Evolutionary conservation across 2,797 vertebrate species (phyloP), one percentile per base, ranked within the genome.

Genomic region (Parotocinclus haroldoi): DNA sequence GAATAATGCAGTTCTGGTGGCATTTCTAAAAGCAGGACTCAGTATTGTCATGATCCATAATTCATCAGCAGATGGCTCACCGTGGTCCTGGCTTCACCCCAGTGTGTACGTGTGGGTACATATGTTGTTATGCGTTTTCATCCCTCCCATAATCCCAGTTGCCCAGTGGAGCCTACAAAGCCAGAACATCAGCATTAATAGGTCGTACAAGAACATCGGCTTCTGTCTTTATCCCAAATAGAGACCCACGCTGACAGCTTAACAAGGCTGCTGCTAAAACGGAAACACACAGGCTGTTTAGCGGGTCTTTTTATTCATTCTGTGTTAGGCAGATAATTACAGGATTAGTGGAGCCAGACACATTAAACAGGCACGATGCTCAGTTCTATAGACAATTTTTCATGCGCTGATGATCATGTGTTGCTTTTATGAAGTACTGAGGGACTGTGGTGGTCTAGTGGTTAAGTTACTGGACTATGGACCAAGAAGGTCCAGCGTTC

Each of bases 21-120:
- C 69, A 69, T 53, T 64, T 59, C 66, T 78, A 65, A 82, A 78
- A 82, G 77, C 75, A 57, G 38, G 50, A 61, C 46, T 67, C 64
- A 40, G 19, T 78, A 63, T 71, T 74, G 69, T 76, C 76, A 49
- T 55, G 58, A 77, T 79, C 62, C 69, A 79, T 80, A 73, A 82
- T 80, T 79, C 54, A 79, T 77, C 18, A 49, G 61, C 68, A 73
- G 65, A 71, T 71, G 73, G 75, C 71, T 58, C 55, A 9, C 40
- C 71, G 68, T 64, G 58, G 58, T 63, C 53, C 49, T 69, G 45
- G 59, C 66, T 46, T 67, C 40, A 16, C 19, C 8, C 42, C 18
- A 19, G 61, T 42, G 49, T 51, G 50, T 45, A 12, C 16, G 46
- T 50, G 46, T 46, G 44, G n/a, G 49, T 44, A 7, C n/a, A 46